Conservation (phyloP, 1,140 invertebrate genomes). For the Coboldia fuscipes region DNA sequence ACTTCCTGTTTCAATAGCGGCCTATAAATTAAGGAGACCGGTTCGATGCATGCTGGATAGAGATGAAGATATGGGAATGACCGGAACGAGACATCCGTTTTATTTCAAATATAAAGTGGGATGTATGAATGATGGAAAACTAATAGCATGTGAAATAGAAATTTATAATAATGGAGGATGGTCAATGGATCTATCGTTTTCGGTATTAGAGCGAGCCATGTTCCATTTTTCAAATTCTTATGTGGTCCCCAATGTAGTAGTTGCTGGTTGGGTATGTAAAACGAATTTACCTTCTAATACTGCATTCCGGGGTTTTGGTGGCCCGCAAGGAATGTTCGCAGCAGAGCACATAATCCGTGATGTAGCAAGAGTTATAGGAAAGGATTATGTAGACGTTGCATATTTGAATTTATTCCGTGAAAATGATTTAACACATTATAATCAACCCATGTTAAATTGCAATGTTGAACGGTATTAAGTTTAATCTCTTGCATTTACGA, state of each 20-base stretch:
- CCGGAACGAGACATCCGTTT: constrained; percentile 77
- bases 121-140: constrained; percentile 48
- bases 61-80: constrained; percentile 84
- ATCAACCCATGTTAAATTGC: constrained; percentile 50
- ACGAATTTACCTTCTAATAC: constrained; percentile 80
- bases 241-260: constrained; percentile 41
- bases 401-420: constrained; percentile 64
- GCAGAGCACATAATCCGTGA: constrained; percentile 57
- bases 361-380: constrained; percentile 45
- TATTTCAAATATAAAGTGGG: constrained; percentile 69
- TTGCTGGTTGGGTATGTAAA: constrained; percentile 48
- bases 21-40: constrained; percentile 47
- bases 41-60: constrained; percentile 77
- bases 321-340: constrained; percentile 73
- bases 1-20: constrained; percentile 46
- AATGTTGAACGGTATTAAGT: constrained; percentile 30
- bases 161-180: constrained; percentile 71
- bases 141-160: constrained; percentile 45
- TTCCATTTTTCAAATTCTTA: constrained; percentile 64
- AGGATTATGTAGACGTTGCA: constrained; percentile 32
- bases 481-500: neutral
- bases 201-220: constrained; percentile 58
- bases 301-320: constrained; percentile 76
- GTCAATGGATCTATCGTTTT: constrained; percentile 59
- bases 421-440: constrained; percentile 57